phyloP scores from a whole-genome alignment of 2,113 vertebrate genomes.

The Miniopterus natalensis region DNA sequence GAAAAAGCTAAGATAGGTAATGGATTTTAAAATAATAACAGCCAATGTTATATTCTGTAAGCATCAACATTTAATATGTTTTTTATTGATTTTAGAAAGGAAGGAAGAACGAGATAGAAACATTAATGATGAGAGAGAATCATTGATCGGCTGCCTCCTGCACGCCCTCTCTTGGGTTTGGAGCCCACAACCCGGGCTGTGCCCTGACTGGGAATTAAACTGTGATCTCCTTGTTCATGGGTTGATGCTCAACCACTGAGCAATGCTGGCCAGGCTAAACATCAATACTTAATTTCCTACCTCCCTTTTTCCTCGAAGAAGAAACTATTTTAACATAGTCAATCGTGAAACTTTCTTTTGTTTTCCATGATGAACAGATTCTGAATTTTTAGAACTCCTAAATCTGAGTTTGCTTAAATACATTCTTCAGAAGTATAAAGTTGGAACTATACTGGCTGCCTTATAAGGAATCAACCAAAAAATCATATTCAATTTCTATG shows the following conservation, averaged over 20 bases:
- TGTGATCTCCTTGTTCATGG: too few relatives aligned
- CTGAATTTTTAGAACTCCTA: constrained; percentile 33
- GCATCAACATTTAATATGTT: neutral
- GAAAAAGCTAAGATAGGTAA: neutral
- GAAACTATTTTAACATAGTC: constrained; percentile 38
- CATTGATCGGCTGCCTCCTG: too few relatives aligned
- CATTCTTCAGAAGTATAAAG: constrained; percentile 69
- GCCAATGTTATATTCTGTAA: neutral
- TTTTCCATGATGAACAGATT: neutral
- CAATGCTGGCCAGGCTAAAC: neutral
- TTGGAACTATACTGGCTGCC: constrained; percentile 22
- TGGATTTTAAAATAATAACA: constrained; percentile 59
- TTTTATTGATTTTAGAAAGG: too few relatives aligned
- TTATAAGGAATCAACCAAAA: constrained; percentile 11
- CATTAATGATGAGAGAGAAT: too few relatives aligned
- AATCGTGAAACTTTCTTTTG: neutral
- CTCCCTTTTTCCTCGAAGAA: neutral
- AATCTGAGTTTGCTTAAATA: constrained; percentile 63
- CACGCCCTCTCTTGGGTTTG: too few relatives aligned
- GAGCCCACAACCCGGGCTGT: too few relatives aligned
- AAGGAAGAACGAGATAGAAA: too few relatives aligned
- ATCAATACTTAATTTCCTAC: neutral
- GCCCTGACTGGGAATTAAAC: too few relatives aligned
- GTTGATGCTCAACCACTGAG: too few relatives aligned
- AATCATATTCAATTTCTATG: neutral